Percentiles rank a stretch among this genome's conserved stretches.
Evolutionary conservation across 2,888 invertebrate species (phyloP).

Genomic region (Hemicrepidius hirtus): DNA sequence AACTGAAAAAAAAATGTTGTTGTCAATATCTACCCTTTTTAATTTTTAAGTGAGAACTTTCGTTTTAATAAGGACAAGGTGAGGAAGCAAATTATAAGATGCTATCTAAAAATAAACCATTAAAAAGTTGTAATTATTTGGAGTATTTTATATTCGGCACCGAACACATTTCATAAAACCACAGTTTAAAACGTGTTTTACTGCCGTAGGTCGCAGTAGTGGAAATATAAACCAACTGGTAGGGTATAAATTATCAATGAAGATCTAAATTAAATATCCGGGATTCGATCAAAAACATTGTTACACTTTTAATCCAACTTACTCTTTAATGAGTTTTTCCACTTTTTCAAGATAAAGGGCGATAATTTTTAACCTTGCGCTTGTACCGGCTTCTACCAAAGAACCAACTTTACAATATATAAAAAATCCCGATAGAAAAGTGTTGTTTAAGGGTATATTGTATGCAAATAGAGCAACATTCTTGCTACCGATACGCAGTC

Average conservation of each 20-base stretch:
- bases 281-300: constrained; percentile 33
- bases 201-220: constrained; percentile 21
- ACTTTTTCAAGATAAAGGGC: constrained; percentile 26
- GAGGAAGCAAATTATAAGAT: constrained; percentile 34
- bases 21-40: constrained; percentile 31
- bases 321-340: constrained; percentile 10
- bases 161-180: constrained; percentile 39
- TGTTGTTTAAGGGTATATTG: constrained; percentile 69
- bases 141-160: constrained; percentile 40
- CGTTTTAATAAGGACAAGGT: constrained; percentile 41
- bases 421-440: constrained; percentile 65
- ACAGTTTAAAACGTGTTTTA: constrained; percentile 43
- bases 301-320: constrained; percentile 17
- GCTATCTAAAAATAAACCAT: constrained; percentile 39
- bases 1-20: constrained; percentile 5
- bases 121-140: constrained; percentile 42
- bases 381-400: constrained; percentile 52
- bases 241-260: constrained; percentile 26
- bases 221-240: constrained; percentile 13
- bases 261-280: constrained; percentile 24
- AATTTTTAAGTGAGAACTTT: constrained; percentile 35
- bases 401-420: constrained; percentile 57
- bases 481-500: constrained; percentile 65
- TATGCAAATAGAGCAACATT: constrained; percentile 69
- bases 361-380: constrained; percentile 40